Evolutionary conservation across 2,113 vertebrate species (phyloP), one percentile per base, ranked within the genome.

Genomic region (Heterotilapia buettikoferi): DNA sequence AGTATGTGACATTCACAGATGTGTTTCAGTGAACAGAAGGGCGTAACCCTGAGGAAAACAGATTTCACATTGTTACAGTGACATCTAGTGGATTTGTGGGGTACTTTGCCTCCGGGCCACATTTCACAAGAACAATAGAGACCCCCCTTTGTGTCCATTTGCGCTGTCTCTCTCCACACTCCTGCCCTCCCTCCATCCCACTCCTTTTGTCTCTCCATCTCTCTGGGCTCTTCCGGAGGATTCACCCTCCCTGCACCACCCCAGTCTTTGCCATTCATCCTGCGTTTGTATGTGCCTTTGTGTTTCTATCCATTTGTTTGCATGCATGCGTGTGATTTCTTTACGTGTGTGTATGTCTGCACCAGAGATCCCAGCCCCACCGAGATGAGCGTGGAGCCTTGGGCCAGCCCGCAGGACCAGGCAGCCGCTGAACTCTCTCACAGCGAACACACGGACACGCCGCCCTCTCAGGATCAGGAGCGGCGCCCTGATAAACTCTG

Each of bases 371-470:
- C 95, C 93, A 96, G 96, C 90, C 94, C 95, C 88, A 96, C 96
- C 96, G 97, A 95, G 94, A 97, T 97, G 97, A 97, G 88, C 92
- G 96, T 92, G 90, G 95, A 96, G 95, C 94, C 96, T 92, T 94
- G 82, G 87, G 94, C 93, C 93, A 93, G 88, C 73, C 92, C 95
- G 91, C 94, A 88, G 91, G 95, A 93, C 92, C 96, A 95, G 88
- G 91, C 80, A 7, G 92, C 95, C 57, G 94, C 96, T 79, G 94
- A 97, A 43, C 84, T 91, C 90, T 16, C 89, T 18, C 68, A 3
- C 88, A 83, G 89, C 82, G 66, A 90, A 2, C 89, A 84, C 85
- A 13, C 73, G 6, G 88, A 85, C 86, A 13, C 79, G 5, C 52
- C 83, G 2, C 76, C 89, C 18, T 45, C 90, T 21, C 92, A 92